Conservation (phyloP, 2,888 invertebrate genomes). For the Plebejus argus region DNA sequence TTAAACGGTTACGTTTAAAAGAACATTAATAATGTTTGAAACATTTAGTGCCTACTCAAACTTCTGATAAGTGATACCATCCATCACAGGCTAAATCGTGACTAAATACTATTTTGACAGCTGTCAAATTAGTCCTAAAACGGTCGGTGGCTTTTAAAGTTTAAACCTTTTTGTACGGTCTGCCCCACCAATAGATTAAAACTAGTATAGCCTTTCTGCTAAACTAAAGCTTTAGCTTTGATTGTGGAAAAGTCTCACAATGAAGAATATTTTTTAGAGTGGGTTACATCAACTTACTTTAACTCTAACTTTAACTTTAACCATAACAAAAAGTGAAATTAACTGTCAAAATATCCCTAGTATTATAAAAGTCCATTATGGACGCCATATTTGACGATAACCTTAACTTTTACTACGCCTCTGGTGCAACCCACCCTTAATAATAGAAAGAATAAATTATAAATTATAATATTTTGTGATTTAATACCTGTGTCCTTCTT, state of each 20-base stretch:
- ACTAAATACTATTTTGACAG: constrained; percentile 61
- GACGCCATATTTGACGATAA: no score
- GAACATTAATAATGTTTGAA: constrained; percentile 23
- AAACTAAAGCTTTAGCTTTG: background rate
- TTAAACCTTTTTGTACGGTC: constrained; percentile 35
- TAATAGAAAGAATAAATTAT: no score
- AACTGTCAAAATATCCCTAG: no score
- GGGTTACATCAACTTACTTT: no score
- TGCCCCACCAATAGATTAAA: background rate
- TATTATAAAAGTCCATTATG: no score
- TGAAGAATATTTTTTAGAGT: background rate
- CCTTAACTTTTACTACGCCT: no score
- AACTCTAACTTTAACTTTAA: no score
- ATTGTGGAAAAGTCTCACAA: background rate
- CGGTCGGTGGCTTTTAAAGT: constrained; percentile 43
- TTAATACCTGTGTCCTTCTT: no score
- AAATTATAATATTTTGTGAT: no score
- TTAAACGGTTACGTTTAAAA: constrained; percentile 10
- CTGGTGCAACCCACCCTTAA: no score
- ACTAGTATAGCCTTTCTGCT: background rate
- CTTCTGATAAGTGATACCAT: constrained; percentile 17
- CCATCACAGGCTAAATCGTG: constrained; percentile 40
- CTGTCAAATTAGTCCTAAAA: constrained; percentile 68
- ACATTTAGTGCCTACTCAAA: constrained; percentile 23
- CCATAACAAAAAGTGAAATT: no score